Percentiles rank a stretch among this genome's conserved stretches.
Evolutionary conservation across 1,140 invertebrate species (phyloP).

Genomic region (Coptotermes formosanus): DNA sequence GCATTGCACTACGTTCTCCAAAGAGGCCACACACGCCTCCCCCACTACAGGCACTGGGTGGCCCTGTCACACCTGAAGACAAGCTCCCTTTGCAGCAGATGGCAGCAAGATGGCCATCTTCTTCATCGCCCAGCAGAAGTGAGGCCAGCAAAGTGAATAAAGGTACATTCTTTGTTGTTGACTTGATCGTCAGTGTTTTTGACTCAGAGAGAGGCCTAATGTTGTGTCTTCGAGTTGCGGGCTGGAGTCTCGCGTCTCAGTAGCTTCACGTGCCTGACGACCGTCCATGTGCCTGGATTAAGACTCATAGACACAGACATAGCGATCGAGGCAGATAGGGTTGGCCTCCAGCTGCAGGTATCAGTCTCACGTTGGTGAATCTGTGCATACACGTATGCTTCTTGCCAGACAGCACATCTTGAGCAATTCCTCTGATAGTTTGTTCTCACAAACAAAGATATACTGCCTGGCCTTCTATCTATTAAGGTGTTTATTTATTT

Average conservation of each 20-base stretch:
- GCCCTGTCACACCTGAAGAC: not conserved
- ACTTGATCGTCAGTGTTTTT: constrained; percentile 33
- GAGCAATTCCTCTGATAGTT: not conserved
- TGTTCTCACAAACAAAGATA: not conserved
- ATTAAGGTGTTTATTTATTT: not conserved
- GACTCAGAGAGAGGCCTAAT: constrained; percentile 21
- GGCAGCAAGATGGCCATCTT: constrained; percentile 19
- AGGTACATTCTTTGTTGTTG: constrained; percentile 39
- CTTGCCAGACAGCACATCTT: not conserved
- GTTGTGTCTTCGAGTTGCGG: constrained; percentile 11
- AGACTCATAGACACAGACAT: constrained; percentile 23
- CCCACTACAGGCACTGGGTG: constrained; percentile 23
- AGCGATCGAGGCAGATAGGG: not conserved
- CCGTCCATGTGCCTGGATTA: constrained; percentile 5
- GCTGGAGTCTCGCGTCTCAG: not conserved
- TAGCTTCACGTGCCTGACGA: constrained; percentile 9
- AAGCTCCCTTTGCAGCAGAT: not conserved
- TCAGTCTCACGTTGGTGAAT: constrained; percentile 13
- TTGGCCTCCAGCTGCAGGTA: constrained; percentile 19
- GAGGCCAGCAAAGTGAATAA: constrained; percentile 35
- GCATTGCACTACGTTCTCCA: constrained; percentile 24
- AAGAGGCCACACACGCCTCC: constrained; percentile 37
- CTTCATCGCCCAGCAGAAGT: constrained; percentile 31
- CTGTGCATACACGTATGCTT: not conserved
- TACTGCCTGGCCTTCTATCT: not conserved